phyloP scores from a whole-genome alignment of 2,888 invertebrate genomes.

The Villa cingulata region DNA sequence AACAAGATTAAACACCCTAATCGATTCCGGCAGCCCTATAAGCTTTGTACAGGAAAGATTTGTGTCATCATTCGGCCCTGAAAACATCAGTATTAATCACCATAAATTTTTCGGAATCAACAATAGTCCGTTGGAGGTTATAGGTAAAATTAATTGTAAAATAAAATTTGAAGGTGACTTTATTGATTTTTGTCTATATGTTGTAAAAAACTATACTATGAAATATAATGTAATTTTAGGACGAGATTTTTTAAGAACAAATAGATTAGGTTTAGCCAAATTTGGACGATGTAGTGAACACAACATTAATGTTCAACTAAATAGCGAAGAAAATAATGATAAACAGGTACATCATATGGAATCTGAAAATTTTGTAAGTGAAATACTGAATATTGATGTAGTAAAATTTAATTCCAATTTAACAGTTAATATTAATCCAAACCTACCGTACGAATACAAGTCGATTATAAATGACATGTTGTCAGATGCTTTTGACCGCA shows the following conservation, averaged over 20 bases:
- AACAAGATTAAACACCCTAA: background rate
- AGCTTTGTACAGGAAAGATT: slow-evolving; percentile 1
- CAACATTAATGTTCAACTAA: background rate
- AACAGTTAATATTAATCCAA: background rate
- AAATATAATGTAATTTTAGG: background rate
- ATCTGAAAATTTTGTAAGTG: background rate
- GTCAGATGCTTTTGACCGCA: background rate
- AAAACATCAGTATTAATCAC: background rate
- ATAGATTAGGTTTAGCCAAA: background rate
- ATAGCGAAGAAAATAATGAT: background rate
- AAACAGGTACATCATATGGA: background rate
- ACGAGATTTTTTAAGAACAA: background rate
- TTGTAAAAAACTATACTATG: background rate
- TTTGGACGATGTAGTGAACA: background rate
- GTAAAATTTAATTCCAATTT: background rate
- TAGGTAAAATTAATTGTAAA: slow-evolving; percentile 1
- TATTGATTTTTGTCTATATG: background rate
- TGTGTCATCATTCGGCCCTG: background rate
- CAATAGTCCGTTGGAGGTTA: background rate
- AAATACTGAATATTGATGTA: background rate
- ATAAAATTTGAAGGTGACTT: background rate
- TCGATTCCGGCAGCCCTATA: background rate
- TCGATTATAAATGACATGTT: background rate
- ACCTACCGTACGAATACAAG: background rate
- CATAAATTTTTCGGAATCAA: background rate